Evolutionary conservation across 1,140 invertebrate genomes (phyloP), one percentile per base, ranked within the genome.

Genomic region (Rhyzopertha dominica): DNA sequence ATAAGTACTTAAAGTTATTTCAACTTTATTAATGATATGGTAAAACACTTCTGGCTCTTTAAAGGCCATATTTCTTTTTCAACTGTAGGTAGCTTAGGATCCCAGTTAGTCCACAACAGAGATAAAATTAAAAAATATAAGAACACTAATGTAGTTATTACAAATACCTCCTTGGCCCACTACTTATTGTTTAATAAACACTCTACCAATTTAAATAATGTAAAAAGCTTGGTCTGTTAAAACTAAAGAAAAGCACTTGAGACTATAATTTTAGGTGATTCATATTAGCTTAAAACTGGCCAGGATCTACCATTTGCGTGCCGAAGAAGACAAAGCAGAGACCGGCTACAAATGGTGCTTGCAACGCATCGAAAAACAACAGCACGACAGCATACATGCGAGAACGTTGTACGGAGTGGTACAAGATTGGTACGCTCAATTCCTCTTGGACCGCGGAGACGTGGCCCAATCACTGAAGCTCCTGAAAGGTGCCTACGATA

Each of bases 401-500:
- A 75, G 84, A 58, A 73, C 77, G 32, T 68, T 90, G 4, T 77
- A 80, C 58, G 82, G 81, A 10, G 77, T 90, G 67, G 75, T 76
- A 31, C 71, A 84, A 50, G 85, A 91, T 63, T 90, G 84, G 79
- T 94, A 91, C 73, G 88, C 81, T 1, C 75, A 83, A 54, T 78
- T 87, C 62, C 74, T 88, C 40, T 62, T 90, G 36, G 76, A 81
- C 31, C 67, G 74, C 38, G 74, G 80, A 18, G 74, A 79, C 51
- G 74, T 74, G 50, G 60, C 74, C 17, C 75, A 87, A 53, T 84
- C 87, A 1, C 70, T 81, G 25, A 70, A 73, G 28, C 72, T 80
- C 51, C 79, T 92, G 58, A 70, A 77, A 31, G 77, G 81, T 65
- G 79, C 90, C 24, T 80, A 85, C 53, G 68, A 83, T 17, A 71